phyloP scores from a whole-genome alignment of 2,888 invertebrate species.

The Brassicogethes aeneus region DNA sequence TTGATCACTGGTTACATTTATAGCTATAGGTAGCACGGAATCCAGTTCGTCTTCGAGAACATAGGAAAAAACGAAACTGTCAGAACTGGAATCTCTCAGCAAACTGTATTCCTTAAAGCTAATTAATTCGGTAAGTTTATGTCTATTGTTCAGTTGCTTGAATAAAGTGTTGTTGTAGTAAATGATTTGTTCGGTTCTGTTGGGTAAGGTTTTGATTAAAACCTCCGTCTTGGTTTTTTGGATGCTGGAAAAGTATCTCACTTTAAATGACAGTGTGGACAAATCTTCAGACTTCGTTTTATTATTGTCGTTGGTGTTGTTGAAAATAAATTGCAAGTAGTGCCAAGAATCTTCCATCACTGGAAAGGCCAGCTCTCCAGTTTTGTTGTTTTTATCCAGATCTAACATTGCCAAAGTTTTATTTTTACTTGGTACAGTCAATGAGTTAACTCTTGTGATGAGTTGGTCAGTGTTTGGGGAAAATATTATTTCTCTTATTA shows the following conservation, averaged over 20 bases:
- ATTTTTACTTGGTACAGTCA: not conserved
- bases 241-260: not conserved
- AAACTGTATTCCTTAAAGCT: constrained; percentile 34
- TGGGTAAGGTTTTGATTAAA: constrained; percentile 2
- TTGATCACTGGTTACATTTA: constrained; percentile 59
- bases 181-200: constrained; percentile 4
- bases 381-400: not conserved
- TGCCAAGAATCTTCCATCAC: constrained; percentile 50
- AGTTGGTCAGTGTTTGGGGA: constrained; percentile 8
- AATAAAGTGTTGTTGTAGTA: no score
- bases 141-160: no score
- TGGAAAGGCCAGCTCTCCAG: not conserved
- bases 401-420: not conserved
- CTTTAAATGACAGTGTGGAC: not conserved
- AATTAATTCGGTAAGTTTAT: no score
- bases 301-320: constrained; percentile 5
- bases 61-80: constrained; percentile 69
- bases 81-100: constrained; percentile 55
- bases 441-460: not conserved
- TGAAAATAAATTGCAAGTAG: constrained; percentile 43
- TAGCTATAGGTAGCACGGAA: constrained; percentile 52
- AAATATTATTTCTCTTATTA: constrained; percentile 24
- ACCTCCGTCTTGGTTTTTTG: constrained; percentile 1
- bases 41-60: constrained; percentile 51
- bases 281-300: not conserved